A percentile compares a stretch with the other conserved stretches of the same genome.
phyloP scores from a whole-genome alignment of 1,140 invertebrate genomes.

The Meteorus sp. region DNA sequence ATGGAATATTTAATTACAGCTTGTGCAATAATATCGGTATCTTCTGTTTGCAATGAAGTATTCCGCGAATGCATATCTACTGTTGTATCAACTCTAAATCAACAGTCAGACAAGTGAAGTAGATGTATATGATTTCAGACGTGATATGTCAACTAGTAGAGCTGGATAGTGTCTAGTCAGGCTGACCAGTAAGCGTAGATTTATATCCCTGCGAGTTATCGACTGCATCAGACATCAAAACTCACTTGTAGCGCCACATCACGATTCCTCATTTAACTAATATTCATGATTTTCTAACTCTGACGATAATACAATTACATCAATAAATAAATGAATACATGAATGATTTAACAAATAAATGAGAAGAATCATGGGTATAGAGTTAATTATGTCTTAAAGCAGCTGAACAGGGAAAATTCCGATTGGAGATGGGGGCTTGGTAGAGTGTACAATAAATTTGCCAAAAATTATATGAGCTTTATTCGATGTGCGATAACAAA shows the following conservation, averaged over 20 bases:
- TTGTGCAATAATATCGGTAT: background rate
- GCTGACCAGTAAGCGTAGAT: background rate
- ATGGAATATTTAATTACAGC: background rate
- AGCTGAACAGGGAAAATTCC: no score
- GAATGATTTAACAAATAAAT: no score
- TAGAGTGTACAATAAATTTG: no score
- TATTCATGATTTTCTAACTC: background rate
- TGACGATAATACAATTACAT: background rate
- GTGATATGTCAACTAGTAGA: slow-evolving; percentile 8
- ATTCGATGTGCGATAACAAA: background rate
- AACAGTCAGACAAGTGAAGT: slow-evolving; percentile 5
- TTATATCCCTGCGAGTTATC: background rate
- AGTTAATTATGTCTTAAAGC: no score
- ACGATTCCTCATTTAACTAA: background rate
- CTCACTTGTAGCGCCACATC: background rate
- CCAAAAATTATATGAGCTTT: background rate
- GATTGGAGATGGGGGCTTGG: no score
- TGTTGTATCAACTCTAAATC: background rate
- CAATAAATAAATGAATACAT: no score
- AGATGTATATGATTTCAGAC: background rate
- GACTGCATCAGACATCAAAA: background rate
- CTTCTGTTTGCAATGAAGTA: background rate
- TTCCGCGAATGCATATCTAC: no score
- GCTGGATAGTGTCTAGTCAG: slow-evolving; percentile 8
- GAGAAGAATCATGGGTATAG: no score